Conservation (phyloP, 2,888 invertebrate species). For the Sarcophaga variegata region DNA sequence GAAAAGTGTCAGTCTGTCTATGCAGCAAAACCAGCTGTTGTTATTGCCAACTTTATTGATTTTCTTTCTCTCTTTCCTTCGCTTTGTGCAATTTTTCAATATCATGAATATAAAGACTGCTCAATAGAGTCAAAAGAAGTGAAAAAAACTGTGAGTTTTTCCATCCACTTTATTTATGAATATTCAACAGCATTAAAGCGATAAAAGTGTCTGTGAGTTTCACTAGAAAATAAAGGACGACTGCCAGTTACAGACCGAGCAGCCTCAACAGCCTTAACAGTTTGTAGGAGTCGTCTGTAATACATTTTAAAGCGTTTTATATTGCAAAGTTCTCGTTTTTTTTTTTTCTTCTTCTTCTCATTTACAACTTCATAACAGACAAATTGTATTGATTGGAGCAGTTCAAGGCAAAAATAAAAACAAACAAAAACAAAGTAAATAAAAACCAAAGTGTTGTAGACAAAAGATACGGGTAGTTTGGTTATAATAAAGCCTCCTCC, state of each 20-base stretch:
- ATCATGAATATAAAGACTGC: slow-evolving; percentile 13
- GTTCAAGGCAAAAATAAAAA: neutral
- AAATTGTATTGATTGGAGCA: slow-evolving; percentile 53
- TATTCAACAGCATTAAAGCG: slow-evolving; percentile 78
- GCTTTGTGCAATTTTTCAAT: slow-evolving; percentile 22
- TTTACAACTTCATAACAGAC: slow-evolving; percentile 54
- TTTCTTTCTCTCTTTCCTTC: slow-evolving; percentile 43
- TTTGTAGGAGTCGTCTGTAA: slow-evolving; percentile 24
- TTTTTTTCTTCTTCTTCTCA: neutral
- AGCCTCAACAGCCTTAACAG: neutral
- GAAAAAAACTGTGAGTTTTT: neutral
- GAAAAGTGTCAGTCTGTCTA: neutral
- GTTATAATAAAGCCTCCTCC: no score
- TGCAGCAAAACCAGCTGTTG: slow-evolving; percentile 46
- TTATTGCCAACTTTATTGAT: slow-evolving; percentile 75
- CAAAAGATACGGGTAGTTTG: neutral
- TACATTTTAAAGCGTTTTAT: slow-evolving; percentile 45
- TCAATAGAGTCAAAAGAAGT: neutral
- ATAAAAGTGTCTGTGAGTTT: slow-evolving; percentile 77
- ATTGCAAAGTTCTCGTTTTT: neutral
- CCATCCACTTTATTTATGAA: slow-evolving; percentile 75
- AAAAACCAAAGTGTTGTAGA: neutral
- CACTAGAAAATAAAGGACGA: neutral
- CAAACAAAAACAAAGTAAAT: neutral
- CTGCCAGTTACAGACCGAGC: neutral